Percentiles rank a stretch among this genome's conserved stretches.
phyloP scores from a whole-genome alignment of 2,888 invertebrate species.

The Sipunculus nudus region DNA sequence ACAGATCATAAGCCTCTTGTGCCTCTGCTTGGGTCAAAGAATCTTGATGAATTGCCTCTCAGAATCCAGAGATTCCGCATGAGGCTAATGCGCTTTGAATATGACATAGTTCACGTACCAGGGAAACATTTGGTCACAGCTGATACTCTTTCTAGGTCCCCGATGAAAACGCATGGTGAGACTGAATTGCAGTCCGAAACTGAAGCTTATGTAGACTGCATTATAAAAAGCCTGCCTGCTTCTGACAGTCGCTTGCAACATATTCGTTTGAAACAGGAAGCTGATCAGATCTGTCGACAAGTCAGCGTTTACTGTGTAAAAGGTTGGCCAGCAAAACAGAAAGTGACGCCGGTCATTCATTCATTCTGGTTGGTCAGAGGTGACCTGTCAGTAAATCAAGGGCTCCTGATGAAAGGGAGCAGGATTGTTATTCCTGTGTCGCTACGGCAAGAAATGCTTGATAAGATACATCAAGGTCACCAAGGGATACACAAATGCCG shows the following conservation, averaged over 20 bases:
- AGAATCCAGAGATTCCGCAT: too few relatives aligned
- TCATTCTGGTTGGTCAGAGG: not conserved
- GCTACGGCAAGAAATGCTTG: slow-evolving; percentile 20
- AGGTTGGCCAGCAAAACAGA: slow-evolving; percentile 8
- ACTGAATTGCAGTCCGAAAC: too few relatives aligned
- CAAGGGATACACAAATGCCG: slow-evolving; percentile 1
- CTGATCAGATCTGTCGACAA: not conserved
- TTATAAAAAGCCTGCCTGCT: too few relatives aligned
- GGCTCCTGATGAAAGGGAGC: not conserved
- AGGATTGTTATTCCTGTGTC: slow-evolving; percentile 5
- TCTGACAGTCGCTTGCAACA: too few relatives aligned
- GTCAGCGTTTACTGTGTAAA: not conserved
- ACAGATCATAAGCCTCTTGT: too few relatives aligned
- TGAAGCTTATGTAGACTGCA: too few relatives aligned
- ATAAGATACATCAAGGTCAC: slow-evolving; percentile 36
- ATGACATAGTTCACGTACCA: too few relatives aligned
- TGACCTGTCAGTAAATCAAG: slow-evolving; percentile 1
- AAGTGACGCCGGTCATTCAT: not conserved
- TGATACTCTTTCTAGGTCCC: slow-evolving; percentile 5
- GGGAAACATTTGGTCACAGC: slow-evolving; percentile 7
- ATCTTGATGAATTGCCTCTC: too few relatives aligned
- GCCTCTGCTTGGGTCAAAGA: too few relatives aligned
- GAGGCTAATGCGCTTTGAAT: too few relatives aligned
- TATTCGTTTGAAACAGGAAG: too few relatives aligned
- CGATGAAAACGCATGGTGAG: too few relatives aligned